A percentile compares a stretch with the other conserved stretches of the same genome.
These are phyloP conservation scores for Chondrilla cf. caribensis DNA, from an alignment of 37 sponge, comb jelly and placozoan genomes.

Conservation along the genomic window DNA sequence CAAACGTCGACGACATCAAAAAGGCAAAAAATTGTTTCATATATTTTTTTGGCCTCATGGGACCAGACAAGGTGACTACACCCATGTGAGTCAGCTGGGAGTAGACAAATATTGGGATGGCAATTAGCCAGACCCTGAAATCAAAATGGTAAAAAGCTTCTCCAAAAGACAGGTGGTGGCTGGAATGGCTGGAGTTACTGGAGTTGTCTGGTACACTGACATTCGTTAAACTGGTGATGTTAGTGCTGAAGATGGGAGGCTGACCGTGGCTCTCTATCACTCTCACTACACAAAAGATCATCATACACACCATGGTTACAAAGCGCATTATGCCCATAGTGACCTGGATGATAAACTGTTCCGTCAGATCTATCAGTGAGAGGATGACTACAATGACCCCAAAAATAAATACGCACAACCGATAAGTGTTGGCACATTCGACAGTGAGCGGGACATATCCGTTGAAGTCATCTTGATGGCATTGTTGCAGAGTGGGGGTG, in stretches of 20 bases:
- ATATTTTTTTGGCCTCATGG: slow-evolving; percentile 56
- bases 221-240: too few species aligned
- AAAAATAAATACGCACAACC: slow-evolving; percentile 73
- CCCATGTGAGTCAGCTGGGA: slow-evolving; percentile 75
- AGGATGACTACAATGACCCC: slow-evolving; percentile 60
- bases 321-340: slow-evolving; percentile 74
- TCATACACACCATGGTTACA: slow-evolving; percentile 57
- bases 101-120: slow-evolving; percentile 72
- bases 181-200: background rate
- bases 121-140: slow-evolving; percentile 52
- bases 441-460: slow-evolving; percentile 30
- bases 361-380: slow-evolving; percentile 72
- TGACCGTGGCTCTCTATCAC: background rate
- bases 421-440: slow-evolving; percentile 56
- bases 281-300: slow-evolving; percentile 56
- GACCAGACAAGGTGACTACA: slow-evolving; percentile 74
- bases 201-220: background rate
- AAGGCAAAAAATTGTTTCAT: slow-evolving; percentile 38
- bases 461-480: slow-evolving; percentile 57
- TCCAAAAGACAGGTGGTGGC: slow-evolving; percentile 29
- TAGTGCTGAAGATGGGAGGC: background rate
- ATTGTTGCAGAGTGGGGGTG: slow-evolving; percentile 35
- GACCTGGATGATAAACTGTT: slow-evolving; percentile 80
- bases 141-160: slow-evolving; percentile 23
- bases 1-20: slow-evolving; percentile 31